Evolutionary conservation across 2,113 vertebrate species (phyloP), one percentile per base, ranked within the genome.

Genomic region (Pygathrix nemaeus): DNA sequence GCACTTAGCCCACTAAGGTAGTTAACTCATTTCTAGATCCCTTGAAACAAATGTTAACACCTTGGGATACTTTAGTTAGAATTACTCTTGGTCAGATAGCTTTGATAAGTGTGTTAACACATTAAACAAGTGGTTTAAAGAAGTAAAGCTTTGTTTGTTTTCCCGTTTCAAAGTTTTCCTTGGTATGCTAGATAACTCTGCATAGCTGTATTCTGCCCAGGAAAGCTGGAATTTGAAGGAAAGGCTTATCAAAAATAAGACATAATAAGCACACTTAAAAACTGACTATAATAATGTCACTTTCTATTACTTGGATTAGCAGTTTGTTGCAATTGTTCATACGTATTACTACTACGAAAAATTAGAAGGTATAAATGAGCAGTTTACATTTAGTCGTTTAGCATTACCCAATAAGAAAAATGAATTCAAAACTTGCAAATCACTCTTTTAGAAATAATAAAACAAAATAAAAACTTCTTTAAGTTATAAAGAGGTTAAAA

Each of bases 11-110:
- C 86, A 97, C 88, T 97, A 87, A 85, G 80, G 96, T 90, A 94
- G 35, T 50, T 97, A 85, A 98, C 78, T 95, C 90, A 68, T 98
- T 98, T 97, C 85, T 66, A 97, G 68, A 93, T 96, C 93, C 70
- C 2, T 95, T 97, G 95, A 38, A 97, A 96, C 1, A 94, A 91
- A 66, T 87, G 61, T 64, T 14, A 64, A 32, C 12, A 64, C 61
- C 96, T 98, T 97, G 94, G 96, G 84, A 98, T 98, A 86, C 87
- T 97, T 76, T 98, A 95, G 84, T 86, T 95, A 98, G 95, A 98
- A 98, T 97, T 98, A 97, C 97, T 70, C 94, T 98, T 97, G 48
- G 52, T 59, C 66, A 93, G 72, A 92, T 85, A 98, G 81, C 87
- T 88, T 97, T 96, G 50, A 97, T 97, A 97, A 92, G 45, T 97